phyloP scores from a whole-genome alignment of 2,113 vertebrate species.

The Felis chaus region DNA sequence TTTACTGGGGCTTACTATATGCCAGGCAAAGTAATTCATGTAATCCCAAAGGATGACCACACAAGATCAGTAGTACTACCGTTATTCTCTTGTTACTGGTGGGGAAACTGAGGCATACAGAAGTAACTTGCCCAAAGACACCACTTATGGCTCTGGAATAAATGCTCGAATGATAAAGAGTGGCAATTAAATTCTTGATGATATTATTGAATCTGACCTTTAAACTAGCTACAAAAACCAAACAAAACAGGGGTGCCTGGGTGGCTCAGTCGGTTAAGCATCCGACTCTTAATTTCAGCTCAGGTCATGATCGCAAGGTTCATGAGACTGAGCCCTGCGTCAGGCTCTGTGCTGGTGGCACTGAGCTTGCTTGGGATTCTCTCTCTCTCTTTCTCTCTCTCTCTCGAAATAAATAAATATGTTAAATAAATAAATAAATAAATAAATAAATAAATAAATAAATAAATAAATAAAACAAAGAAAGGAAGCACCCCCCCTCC shows the following conservation, averaged over 20 bases:
- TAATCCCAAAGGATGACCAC: not conserved
- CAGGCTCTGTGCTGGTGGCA: no score
- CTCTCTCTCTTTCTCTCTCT: no score
- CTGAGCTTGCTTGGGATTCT: no score
- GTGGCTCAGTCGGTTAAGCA: no score
- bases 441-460: no score
- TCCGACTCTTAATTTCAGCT: no score
- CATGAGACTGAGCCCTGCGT: no score
- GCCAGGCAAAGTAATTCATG: no score
- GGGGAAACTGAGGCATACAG: not conserved
- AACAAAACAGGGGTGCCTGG: not conserved
- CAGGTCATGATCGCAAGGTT: no score
- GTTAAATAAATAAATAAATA: no score
- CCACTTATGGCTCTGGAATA: not conserved
- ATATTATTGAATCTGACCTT: not conserved
- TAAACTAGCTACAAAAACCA: not conserved
- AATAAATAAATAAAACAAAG: no score
- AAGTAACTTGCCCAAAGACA: not conserved
- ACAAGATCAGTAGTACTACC: fast-evolving
- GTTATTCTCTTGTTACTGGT: not conserved
- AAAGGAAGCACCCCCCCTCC: fast-evolving
- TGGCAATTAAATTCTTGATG: not conserved
- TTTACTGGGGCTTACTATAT: fast-evolving
- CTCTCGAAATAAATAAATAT: no score
- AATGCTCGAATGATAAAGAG: not conserved